Evolutionary conservation across 2,797 vertebrate species (phyloP).

Genomic region (Phataginus tetradactyla): DNA sequence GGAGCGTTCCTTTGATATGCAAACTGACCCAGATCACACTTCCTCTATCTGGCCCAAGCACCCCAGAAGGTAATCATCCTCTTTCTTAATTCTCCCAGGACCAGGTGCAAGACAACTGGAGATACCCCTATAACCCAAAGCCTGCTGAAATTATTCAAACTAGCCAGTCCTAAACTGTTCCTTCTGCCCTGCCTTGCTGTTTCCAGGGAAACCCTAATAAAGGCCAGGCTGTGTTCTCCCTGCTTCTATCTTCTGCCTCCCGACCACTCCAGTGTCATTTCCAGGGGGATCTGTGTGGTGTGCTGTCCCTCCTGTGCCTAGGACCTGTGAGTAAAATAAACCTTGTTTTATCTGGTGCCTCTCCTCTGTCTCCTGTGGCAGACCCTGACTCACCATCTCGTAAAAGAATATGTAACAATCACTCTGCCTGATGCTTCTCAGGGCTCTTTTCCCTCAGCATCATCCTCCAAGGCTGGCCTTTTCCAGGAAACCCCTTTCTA

Average conservation of each 20-base stretch:
- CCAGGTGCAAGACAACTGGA: not conserved
- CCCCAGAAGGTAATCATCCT: not conserved
- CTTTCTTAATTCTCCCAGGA: not conserved
- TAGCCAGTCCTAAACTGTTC: not conserved
- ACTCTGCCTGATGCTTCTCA: not conserved
- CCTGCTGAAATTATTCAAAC: not conserved
- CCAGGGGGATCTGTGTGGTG: too few relatives aligned
- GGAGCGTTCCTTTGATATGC: not conserved
- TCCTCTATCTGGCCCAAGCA: not conserved
- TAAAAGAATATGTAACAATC: not conserved
- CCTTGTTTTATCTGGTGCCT: not conserved
- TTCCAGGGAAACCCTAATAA: not conserved
- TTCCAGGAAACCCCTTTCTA: not conserved
- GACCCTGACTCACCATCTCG: not conserved
- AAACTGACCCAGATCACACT: not conserved
- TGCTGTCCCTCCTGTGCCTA: not conserved
- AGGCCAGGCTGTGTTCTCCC: not conserved
- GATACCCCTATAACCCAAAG: not conserved
- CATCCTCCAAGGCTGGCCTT: not conserved
- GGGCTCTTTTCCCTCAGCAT: not conserved
- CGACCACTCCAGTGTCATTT: not conserved
- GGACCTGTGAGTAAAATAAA: not conserved
- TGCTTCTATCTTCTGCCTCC: not conserved
- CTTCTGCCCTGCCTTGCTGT: not conserved
- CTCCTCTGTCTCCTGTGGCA: not conserved